Evolutionary conservation across 2,113 vertebrate genomes (phyloP), one percentile per base, ranked within the genome.

Genomic region (Symphodus melops): DNA sequence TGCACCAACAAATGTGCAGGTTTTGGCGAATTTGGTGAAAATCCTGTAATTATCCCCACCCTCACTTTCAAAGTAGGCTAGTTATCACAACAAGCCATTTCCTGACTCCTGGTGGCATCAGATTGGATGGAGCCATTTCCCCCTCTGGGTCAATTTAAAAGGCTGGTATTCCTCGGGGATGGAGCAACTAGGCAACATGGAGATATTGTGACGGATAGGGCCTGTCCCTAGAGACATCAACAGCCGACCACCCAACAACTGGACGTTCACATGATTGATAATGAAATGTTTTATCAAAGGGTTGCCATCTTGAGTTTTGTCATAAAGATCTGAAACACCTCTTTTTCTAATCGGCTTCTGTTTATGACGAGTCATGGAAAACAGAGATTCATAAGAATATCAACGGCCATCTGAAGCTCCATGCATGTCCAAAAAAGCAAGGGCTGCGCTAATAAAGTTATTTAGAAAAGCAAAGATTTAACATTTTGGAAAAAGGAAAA

Each of bases 101-200:
- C 91, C 91, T 87, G 85, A 82, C 77, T 86, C 74, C 19, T 28
- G 68, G 85, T 88, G 81, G 82, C 85, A 91, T 90, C 88, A 85
- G 86, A 91, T 89, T 83, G 81, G 84, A 85, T 49, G 51, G 19
- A 87, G 62, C 67, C 69, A 88, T 89, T 87, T 88, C 86, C 84
- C 80, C 66, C 80, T 63, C 81, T 49, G 75, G 56, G 86, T 68
- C 68, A 39, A 77, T 87, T 76, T 79, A 78, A 68, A 53, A 71
- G 60, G 36, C 65, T 67, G 64, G 62, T 76, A 48, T 76, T 85
- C 88, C 82, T 79, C 59, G 54, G 86, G 77, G 83, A 67, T 23
- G 25, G 0, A 21, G 62, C 51, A 46, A 6, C 28, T 33, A 77
- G 58, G 55, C 72, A 53, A 65, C 63, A 8, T 25, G 23, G 55